Base-by-base conservation (phyloP, 1,140 invertebrate species). In the Reticulitermes speratus region DNA sequence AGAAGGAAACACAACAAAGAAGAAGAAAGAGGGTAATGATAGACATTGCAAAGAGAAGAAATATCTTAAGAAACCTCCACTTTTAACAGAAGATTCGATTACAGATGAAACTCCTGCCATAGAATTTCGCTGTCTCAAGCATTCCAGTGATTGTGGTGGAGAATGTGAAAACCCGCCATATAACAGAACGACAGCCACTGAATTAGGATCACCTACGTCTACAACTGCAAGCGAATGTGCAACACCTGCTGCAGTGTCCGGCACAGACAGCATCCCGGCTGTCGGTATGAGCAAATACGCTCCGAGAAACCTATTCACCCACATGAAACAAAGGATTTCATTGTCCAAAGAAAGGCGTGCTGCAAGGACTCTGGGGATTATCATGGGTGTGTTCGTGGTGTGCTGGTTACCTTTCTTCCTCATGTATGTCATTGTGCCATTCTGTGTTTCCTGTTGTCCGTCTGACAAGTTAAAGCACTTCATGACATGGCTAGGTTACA, bases 401-500 rank as follows among this genome's bases (percentile, higher is more conserved):
- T 99, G 98, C 90, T 99, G 98, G 97, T 91, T 99, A 87, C 98
- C 98, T 6, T 99, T 99, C 91, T 98, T 99, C 90, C 94, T 98
- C 19, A 96, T 98, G 93, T 99, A 99, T 91, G 95, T 99, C 65
- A 97, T 98, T 86, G 92, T 96, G 85, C 97, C 97, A 1, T 98
- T 97, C 89, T 98, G 97, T 90, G 92, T 92, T 82, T 97, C 96
- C 89, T 89, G 89, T 82, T 96, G 96, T 89, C 95, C 96, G 23
- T 96, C 96, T 12, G 94, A 95, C 75, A 94, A 95, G 89, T 92
- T 97, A 85, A 95, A 96, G 75, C 97, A 97, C 90, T 97, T 98
- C 89, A 97, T 98, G 88, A 98, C 97, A 48, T 99, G 98, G 98
- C 94, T 99, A 69, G 98, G 98, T 44, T 99, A 99, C 90, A 95